Base-by-base conservation (phyloP, 1,140 invertebrate genomes). In the Homarus americanus region DNA sequence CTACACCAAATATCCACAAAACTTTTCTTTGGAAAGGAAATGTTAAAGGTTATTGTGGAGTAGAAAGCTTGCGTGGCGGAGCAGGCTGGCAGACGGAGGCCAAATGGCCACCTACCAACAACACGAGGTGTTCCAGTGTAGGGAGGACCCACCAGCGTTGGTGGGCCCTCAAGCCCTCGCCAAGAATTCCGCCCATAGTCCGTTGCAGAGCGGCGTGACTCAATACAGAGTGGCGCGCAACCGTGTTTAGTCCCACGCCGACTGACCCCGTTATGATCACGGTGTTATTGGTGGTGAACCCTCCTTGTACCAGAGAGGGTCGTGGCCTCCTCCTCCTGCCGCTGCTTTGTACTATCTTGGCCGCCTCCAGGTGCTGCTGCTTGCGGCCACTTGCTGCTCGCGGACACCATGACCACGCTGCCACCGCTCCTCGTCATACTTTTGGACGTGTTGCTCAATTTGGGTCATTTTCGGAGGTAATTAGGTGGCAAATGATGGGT, bases 401-500 rank as follows among this genome's bases (percentile, higher is more conserved):
- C 4, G 63, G 63, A 2, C n/a, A 32, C 63, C 63, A 32, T 69
- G n/a, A 69, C 63, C 24, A 69, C n/a, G 63, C 63, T 28, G 28
- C 12, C n/a, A n/a, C n/a, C n/a, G n/a, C n/a, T n/a, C n/a, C n/a
- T n/a, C n/a, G n/a, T 69, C 28, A 5, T 69, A 69, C n/a, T 69
- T 69, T 69, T 69, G 63, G 63, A 69, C 12, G 63, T 28, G 63
- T 82, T 82, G 53, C 79, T 63, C 63, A 82, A 80, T 53, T 82
- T 49, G 79, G 79, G 49, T 63, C 32, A 82, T 82, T 82, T 82
- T 82, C 79, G 17, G 49, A 58, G 49, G 28, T 63, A 82, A 82
- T 82, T 82, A 82, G 78, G 78, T 80, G 78, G 40, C 15, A 80
- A 80, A 69, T 82, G 79, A 82, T 63, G 36, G 73, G 36, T 32